These are phyloP conservation scores for Craterocephalus amniculus DNA, from an alignment of 2,797 vertebrate genomes.

Conservation along the genomic window DNA sequence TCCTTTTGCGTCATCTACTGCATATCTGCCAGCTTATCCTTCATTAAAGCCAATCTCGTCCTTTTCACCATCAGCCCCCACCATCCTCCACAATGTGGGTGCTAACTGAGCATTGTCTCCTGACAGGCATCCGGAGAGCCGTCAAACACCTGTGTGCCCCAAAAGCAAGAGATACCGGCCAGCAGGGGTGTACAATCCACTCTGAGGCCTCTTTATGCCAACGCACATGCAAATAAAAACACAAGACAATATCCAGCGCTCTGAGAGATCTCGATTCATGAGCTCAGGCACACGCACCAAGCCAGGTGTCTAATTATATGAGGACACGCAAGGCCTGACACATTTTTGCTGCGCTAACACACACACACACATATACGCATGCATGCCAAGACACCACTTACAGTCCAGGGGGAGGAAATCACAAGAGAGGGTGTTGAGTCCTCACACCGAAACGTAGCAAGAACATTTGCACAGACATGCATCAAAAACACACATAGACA, in stretches of 20 bases:
- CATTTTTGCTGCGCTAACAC: constrained; percentile 44
- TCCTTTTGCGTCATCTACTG: constrained; percentile 57
- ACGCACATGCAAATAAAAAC: constrained; percentile 7
- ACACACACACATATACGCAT: constrained; percentile 19
- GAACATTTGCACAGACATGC: constrained; percentile 58
- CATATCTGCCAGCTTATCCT: constrained; percentile 69
- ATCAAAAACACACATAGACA: constrained; percentile 12
- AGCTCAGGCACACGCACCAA: constrained; percentile 40
- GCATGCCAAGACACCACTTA: constrained; percentile 53
- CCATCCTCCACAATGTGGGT: constrained; percentile 51
- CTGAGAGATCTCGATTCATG: constrained; percentile 41
- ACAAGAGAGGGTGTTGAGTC: constrained; percentile 69
- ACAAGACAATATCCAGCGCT: constrained; percentile 30
- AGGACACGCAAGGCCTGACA: constrained; percentile 62
- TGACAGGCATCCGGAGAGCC: constrained; percentile 77
- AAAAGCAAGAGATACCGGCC: constrained; percentile 26
- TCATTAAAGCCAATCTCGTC: constrained; percentile 62
- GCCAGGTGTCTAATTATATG: constrained; percentile 75
- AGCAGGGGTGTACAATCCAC: constrained; percentile 13
- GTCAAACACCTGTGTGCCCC: constrained; percentile 80
- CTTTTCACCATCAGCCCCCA: constrained; percentile 21
- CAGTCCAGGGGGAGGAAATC: constrained; percentile 62
- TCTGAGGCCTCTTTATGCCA: constrained; percentile 27
- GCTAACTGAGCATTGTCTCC: constrained; percentile 56
- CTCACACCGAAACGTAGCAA: constrained; percentile 66